A percentile compares a stretch with the other conserved stretches of the same genome.
phyloP scores from a whole-genome alignment of 2,888 invertebrate species.

The Hypomecis punctinalis region DNA sequence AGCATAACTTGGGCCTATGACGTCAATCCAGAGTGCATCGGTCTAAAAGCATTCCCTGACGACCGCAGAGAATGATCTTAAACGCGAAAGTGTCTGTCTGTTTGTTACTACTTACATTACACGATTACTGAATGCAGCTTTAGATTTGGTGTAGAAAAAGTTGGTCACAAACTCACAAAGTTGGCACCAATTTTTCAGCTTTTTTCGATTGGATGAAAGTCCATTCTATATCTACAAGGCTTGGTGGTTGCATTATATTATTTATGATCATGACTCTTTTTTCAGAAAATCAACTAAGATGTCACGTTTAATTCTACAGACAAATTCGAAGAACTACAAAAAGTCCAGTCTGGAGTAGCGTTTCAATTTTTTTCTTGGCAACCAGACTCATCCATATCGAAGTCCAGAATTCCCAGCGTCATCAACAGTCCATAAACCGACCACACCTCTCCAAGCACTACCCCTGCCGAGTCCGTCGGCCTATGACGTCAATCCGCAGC shows the following conservation, averaged over 20 bases:
- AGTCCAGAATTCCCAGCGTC: slow-evolving; percentile 6
- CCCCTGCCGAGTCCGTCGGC: slow-evolving; percentile 11
- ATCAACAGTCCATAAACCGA: slow-evolving; percentile 8
- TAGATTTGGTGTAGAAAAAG: neutral
- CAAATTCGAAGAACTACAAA: too few species aligned
- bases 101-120: neutral
- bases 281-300: too few species aligned
- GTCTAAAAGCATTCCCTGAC: slow-evolving; percentile 20
- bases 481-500: slow-evolving; percentile 47
- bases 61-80: slow-evolving; percentile 12
- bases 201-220: too few species aligned
- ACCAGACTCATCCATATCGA: neutral
- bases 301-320: too few species aligned
- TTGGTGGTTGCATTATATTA: too few species aligned
- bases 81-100: slow-evolving; percentile 7
- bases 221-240: too few species aligned
- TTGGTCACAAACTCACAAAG: neutral
- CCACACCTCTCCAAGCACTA: slow-evolving; percentile 22
- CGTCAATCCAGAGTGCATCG: slow-evolving; percentile 20
- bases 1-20: slow-evolving; percentile 13
- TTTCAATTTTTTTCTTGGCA: neutral
- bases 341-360: neutral
- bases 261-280: too few species aligned
- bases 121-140: neutral
- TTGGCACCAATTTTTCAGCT: neutral